Conservation (phyloP, 2,888 invertebrate genomes). For the Pediacus dermestoides region DNA sequence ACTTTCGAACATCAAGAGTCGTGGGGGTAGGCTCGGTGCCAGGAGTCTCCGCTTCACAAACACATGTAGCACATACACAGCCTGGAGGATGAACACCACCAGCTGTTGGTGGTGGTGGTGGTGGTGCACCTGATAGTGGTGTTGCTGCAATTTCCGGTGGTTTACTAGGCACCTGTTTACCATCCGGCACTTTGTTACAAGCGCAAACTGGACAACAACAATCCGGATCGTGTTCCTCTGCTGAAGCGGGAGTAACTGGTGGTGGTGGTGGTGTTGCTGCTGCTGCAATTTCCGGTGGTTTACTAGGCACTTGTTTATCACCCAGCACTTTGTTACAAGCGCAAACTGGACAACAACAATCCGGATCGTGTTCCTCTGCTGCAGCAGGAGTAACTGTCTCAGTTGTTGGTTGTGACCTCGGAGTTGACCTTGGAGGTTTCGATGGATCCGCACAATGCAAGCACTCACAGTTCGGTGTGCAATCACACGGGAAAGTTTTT, state of each 20-base stretch:
- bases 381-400: too few relatives aligned
- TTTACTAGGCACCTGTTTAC: background rate
- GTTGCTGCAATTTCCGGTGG: background rate
- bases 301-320: background rate
- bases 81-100: too few relatives aligned
- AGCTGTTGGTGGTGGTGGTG: too few relatives aligned
- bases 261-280: too few relatives aligned
- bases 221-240: background rate
- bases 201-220: background rate
- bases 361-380: background rate
- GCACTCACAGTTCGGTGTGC: conserved; percentile 9
- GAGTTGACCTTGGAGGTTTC: background rate
- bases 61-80: too few relatives aligned
- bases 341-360: background rate
- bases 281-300: background rate
- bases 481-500: background rate
- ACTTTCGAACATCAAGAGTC: too few relatives aligned
- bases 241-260: too few relatives aligned
- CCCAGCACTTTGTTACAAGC: too few relatives aligned
- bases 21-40: too few relatives aligned
- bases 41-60: too few relatives aligned
- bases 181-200: too few relatives aligned
- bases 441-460: conserved; percentile 14
- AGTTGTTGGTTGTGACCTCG: background rate
- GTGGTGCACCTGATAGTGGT: too few relatives aligned